Evolutionary conservation across 1,140 invertebrate species (phyloP).

Genomic region (Lepidurus packardi): DNA sequence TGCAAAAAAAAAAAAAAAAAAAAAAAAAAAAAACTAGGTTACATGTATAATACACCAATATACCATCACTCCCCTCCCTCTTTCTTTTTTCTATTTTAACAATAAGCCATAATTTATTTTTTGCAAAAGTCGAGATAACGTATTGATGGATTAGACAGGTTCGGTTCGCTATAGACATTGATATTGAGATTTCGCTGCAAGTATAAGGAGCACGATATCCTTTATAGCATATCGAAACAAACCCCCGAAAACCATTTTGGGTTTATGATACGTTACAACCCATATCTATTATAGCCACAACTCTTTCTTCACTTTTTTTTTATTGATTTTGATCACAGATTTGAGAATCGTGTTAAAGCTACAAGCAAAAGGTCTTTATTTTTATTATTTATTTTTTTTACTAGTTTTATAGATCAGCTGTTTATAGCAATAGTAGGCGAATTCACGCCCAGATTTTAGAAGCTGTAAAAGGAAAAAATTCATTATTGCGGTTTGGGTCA

Average conservation of each 20-base stretch:
- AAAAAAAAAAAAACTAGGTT: too few species aligned
- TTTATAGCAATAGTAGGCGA: neutral
- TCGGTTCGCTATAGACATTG: neutral
- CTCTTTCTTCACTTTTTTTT: neutral
- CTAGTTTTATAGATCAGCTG: neutral
- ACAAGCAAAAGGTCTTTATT: neutral
- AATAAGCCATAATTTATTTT: neutral
- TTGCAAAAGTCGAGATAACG: neutral
- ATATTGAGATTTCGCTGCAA: neutral
- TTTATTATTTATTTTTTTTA: too few species aligned
- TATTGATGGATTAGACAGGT: conserved; percentile 13
- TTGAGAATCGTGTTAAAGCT: neutral
- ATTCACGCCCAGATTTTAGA: neutral
- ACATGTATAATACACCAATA: neutral
- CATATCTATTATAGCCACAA: neutral
- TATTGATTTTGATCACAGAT: neutral
- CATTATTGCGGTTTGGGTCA: neutral
- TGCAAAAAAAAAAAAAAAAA: too few species aligned
- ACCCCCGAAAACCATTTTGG: neutral
- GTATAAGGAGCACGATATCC: too few species aligned
- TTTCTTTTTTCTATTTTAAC: neutral
- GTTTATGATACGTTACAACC: neutral
- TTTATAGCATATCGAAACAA: too few species aligned
- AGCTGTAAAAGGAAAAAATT: neutral
- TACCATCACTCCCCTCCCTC: neutral